These are phyloP conservation scores for Sinocyclocheilus anshuiensis DNA, from an alignment of 2,113 vertebrate species.

Conservation along the genomic window DNA sequence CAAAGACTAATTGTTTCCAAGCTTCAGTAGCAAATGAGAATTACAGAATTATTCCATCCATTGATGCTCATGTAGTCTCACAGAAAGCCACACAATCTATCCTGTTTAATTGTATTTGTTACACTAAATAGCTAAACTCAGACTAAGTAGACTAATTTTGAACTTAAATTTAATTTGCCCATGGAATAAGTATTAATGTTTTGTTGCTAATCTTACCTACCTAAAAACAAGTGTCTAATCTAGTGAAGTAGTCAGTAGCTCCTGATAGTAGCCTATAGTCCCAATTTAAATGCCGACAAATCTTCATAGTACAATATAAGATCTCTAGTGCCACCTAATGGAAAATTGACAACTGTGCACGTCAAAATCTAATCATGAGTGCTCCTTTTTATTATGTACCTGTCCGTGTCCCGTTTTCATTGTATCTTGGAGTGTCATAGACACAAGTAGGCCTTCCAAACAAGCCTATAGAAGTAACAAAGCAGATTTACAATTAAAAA, in stretches of 20 bases:
- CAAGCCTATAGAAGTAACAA: not conserved
- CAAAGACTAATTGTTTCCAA: not conserved
- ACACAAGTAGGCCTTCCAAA: not conserved
- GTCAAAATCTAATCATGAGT: not conserved
- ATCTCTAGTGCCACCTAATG: conserved; percentile 48
- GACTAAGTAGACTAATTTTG: not conserved
- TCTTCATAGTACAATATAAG: not conserved
- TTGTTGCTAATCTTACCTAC: not conserved
- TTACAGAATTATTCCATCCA: not conserved
- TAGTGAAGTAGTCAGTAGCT: not conserved
- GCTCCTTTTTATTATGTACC: not conserved
- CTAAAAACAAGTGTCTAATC: not conserved
- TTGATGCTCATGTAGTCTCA: not conserved
- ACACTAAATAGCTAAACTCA: not conserved
- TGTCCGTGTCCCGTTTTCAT: not conserved
- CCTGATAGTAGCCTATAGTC: not conserved
- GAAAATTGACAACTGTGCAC: not conserved
- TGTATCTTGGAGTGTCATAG: not conserved
- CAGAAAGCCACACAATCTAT: conserved; percentile 3
- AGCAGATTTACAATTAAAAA: not conserved
- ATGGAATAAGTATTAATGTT: not conserved
- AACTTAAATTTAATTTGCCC: not conserved
- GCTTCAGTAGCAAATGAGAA: not conserved
- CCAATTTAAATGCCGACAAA: conserved; percentile 1
- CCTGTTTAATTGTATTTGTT: not conserved